phyloP scores from a whole-genome alignment of 1,140 invertebrate genomes.

The Orchesella cincta region DNA sequence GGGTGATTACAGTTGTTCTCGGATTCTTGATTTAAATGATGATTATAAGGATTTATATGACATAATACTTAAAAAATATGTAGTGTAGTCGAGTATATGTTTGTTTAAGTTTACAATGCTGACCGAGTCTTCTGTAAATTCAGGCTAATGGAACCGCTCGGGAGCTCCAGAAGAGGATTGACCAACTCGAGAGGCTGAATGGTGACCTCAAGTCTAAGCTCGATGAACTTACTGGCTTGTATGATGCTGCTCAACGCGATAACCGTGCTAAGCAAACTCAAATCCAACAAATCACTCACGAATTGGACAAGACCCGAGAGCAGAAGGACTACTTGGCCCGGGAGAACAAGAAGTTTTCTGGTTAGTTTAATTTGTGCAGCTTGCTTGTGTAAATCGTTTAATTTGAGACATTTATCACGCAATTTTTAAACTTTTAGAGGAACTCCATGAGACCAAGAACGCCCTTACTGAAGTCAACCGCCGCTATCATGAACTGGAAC shows the following conservation, averaged over 20 bases:
- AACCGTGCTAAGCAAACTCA: slow-evolving; percentile 84
- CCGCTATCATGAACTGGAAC: slow-evolving; percentile 90
- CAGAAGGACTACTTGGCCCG: slow-evolving; percentile 84
- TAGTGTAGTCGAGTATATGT: neutral
- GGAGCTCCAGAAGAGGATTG: slow-evolving; percentile 86
- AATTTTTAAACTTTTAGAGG: slow-evolving; percentile 66
- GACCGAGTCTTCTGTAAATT: slow-evolving; percentile 9
- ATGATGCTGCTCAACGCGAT: slow-evolving; percentile 87
- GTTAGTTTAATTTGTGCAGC: slow-evolving; percentile 59
- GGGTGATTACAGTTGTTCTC: slow-evolving; percentile 22
- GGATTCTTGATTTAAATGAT: slow-evolving; percentile 8
- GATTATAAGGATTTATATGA: slow-evolving; percentile 21
- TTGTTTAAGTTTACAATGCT: neutral
- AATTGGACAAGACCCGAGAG: slow-evolving; percentile 92
- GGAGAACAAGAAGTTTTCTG: slow-evolving; percentile 93
- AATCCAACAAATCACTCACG: slow-evolving; percentile 78
- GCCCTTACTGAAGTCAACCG: slow-evolving; percentile 87
- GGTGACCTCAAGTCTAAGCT: slow-evolving; percentile 83
- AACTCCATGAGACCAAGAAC: slow-evolving; percentile 86
- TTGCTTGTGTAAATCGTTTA: neutral
- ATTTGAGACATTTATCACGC: neutral
- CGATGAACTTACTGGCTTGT: slow-evolving; percentile 84
- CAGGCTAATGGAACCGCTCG: slow-evolving; percentile 88
- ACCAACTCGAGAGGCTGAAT: slow-evolving; percentile 87
- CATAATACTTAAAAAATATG: neutral